These are phyloP conservation scores for Drosophila stalkeri DNA, from an alignment of 2,888 invertebrate species.

Conservation along the genomic window DNA sequence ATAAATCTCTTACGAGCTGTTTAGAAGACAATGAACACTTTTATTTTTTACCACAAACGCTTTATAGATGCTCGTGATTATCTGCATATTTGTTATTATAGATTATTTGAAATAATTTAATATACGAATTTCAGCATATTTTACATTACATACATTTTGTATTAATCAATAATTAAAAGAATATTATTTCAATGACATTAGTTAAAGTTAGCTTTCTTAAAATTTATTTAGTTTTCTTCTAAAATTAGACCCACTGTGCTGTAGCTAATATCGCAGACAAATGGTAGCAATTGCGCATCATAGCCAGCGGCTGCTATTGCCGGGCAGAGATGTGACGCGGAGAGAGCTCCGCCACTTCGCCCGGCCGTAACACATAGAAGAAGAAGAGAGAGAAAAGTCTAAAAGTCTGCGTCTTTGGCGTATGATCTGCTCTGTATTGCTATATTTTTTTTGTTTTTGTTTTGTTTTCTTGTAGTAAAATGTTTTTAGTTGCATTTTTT, in stretches of 20 bases:
- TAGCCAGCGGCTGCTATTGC: slow-evolving; percentile 21
- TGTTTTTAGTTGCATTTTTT: slow-evolving; percentile 11
- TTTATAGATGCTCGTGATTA: no score
- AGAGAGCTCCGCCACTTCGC: slow-evolving; percentile 22
- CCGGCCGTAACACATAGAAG: slow-evolving; percentile 73
- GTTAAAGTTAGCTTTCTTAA: no score
- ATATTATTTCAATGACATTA: no score
- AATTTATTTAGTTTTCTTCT: no score
- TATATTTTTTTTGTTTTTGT: slow-evolving; percentile 37
- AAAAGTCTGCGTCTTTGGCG: slow-evolving; percentile 38
- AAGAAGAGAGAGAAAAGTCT: slow-evolving; percentile 58
- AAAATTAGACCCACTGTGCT: slow-evolving; percentile 31
- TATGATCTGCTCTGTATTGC: slow-evolving; percentile 46
- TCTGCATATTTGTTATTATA: no score
- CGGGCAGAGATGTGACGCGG: slow-evolving; percentile 20
- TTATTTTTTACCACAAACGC: no score
- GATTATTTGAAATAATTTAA: no score
- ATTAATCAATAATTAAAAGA: no score
- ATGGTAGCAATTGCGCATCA: slow-evolving; percentile 31
- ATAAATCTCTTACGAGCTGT: no score
- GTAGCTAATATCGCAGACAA: slow-evolving; percentile 32
- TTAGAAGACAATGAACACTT: no score
- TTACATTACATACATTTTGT: no score
- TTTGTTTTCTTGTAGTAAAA: background rate
- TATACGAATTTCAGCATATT: no score